phyloP scores from a whole-genome alignment of 2,113 vertebrate genomes.

The Xyrauchen texanus region DNA sequence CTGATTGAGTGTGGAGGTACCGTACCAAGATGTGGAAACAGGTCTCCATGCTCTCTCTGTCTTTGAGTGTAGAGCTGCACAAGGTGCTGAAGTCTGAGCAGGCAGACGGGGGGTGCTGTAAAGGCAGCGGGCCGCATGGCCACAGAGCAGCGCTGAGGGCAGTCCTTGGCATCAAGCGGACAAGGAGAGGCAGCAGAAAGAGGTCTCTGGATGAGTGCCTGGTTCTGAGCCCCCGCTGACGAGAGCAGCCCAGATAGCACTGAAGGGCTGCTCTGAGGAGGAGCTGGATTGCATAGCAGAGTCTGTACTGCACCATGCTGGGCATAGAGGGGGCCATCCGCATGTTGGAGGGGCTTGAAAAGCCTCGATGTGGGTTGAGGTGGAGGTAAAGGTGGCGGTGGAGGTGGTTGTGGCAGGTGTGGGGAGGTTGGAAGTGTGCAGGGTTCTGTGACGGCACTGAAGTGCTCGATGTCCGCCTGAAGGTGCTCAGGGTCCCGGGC shows the following conservation, averaged over 20 bases:
- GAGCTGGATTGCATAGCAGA: constrained; percentile 93
- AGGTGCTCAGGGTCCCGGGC: constrained; percentile 86
- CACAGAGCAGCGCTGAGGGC: constrained; percentile 80
- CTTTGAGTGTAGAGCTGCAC: constrained; percentile 92
- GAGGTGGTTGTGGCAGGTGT: constrained; percentile 63
- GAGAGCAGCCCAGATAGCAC: constrained; percentile 84
- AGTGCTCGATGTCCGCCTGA: constrained; percentile 91
- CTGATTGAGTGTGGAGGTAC: constrained; percentile 1
- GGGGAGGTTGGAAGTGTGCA: constrained; percentile 39
- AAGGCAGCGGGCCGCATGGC: constrained; percentile 90
- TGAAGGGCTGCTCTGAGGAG: constrained; percentile 89
- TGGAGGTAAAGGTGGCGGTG: constrained; percentile 53
- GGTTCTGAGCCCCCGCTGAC: constrained; percentile 79
- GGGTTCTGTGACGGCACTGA: constrained; percentile 77
- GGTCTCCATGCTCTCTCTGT: constrained; percentile 87
- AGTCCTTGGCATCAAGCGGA: constrained; percentile 59
- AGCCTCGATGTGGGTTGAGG: constrained; percentile 60
- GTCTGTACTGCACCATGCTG: constrained; percentile 85
- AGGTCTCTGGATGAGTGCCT: constrained; percentile 83
- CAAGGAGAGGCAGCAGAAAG: constrained; percentile 74
- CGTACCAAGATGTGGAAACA: constrained; percentile 95
- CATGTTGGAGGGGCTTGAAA: constrained; percentile 65
- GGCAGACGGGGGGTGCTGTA: constrained; percentile 85
- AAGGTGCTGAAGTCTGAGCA: constrained; percentile 92
- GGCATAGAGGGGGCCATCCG: constrained; percentile 76